Evolutionary conservation across 2,888 invertebrate species (phyloP).

Genomic region (Plagodis pulveraria): DNA sequence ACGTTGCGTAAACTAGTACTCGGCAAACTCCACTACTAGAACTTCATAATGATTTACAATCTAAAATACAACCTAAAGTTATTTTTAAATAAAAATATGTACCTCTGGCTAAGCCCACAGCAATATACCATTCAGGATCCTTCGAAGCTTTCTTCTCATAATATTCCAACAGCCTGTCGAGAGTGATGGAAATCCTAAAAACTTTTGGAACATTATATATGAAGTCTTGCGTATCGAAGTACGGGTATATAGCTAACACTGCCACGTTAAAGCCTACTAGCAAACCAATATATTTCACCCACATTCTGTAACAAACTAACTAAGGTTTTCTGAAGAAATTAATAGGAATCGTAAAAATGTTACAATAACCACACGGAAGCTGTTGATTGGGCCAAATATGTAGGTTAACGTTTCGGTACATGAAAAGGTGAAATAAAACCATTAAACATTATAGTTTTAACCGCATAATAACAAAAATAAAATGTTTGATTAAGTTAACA

Average conservation of each 20-base stretch:
- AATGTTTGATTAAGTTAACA: no score
- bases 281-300: constrained; percentile 56
- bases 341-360: constrained; percentile 51
- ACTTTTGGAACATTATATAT: constrained; percentile 81
- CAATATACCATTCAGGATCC: constrained; percentile 78
- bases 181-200: constrained; percentile 71
- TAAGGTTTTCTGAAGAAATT: constrained; percentile 43
- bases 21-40: no score
- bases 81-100: constrained; percentile 8
- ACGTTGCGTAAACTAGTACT: no score
- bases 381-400: constrained; percentile 60
- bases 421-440: constrained; percentile 3
- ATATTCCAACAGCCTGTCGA: constrained; percentile 71
- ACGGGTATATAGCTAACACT: constrained; percentile 69
- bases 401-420: constrained; percentile 30
- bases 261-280: constrained; percentile 43
- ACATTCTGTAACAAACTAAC: constrained; percentile 67
- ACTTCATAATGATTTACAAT: no score
- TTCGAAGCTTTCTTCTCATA: constrained; percentile 79
- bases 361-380: constrained; percentile 53
- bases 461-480: no score
- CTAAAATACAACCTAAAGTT: no score
- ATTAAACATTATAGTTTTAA: neutral
- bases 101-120: constrained; percentile 74
- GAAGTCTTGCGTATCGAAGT: constrained; percentile 79